These are phyloP conservation scores for Propsilocerus akamusi DNA, from an alignment of 1,140 invertebrate species.

Conservation along the genomic window DNA sequence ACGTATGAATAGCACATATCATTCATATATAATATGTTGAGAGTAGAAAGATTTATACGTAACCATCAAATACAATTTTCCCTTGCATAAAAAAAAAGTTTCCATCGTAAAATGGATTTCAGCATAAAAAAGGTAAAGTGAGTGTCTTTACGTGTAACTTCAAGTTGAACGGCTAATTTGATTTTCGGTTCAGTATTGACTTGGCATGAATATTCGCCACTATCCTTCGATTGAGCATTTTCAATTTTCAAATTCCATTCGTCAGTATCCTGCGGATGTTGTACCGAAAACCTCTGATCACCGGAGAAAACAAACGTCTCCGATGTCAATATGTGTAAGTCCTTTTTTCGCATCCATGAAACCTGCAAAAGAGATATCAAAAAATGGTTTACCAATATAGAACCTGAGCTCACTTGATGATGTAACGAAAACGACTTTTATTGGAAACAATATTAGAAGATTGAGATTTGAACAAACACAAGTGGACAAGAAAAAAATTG, in stretches of 20 bases:
- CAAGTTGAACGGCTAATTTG: slow-evolving; percentile 43
- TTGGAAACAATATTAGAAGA: background rate
- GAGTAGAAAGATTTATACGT: no score
- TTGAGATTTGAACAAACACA: no score
- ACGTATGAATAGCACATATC: no score
- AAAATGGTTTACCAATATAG: background rate
- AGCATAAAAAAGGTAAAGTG: no score
- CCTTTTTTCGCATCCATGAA: slow-evolving; percentile 52
- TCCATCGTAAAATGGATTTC: no score
- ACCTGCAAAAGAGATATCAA: slow-evolving; percentile 32
- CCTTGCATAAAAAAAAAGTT: no score
- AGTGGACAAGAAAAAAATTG: background rate
- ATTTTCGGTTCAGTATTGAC: slow-evolving; percentile 65
- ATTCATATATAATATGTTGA: no score
- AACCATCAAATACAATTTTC: no score
- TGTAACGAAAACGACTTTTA: background rate
- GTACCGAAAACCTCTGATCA: slow-evolving; percentile 41
- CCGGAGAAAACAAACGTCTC: slow-evolving; percentile 47
- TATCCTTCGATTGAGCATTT: slow-evolving; percentile 38
- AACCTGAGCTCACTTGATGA: no score
- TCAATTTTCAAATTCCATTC: slow-evolving; percentile 49
- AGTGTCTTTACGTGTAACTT: slow-evolving; percentile 37
- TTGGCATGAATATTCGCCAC: slow-evolving; percentile 59
- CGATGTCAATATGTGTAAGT: slow-evolving; percentile 56
- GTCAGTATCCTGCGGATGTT: slow-evolving; percentile 30